Conservation (phyloP, 2,888 invertebrate genomes). For the Cynaeus angustus region DNA sequence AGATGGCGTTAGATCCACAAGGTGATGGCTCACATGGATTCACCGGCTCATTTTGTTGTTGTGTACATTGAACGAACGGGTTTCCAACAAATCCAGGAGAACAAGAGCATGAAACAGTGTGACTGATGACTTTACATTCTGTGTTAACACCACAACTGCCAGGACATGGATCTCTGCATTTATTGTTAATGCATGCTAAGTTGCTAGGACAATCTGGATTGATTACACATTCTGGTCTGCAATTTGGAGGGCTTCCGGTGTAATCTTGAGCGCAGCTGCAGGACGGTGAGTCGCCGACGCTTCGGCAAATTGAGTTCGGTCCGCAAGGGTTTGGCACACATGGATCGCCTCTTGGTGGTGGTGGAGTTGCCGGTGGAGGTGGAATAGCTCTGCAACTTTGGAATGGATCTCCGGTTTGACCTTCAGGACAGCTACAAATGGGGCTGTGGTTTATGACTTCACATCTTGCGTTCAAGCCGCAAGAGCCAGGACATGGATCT, state of each 20-base stretch:
- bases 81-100: slow-evolving; percentile 85
- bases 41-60: slow-evolving; percentile 74
- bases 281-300: slow-evolving; percentile 78
- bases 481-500: slow-evolving; percentile 75
- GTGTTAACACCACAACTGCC: slow-evolving; percentile 87
- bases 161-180: slow-evolving; percentile 88
- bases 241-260: slow-evolving; percentile 86
- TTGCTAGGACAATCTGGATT: slow-evolving; percentile 87
- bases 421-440: slow-evolving; percentile 74
- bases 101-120: slow-evolving; percentile 88
- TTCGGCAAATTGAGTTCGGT: slow-evolving; percentile 83
- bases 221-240: slow-evolving; percentile 87
- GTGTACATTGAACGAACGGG: slow-evolving; percentile 86
- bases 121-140: slow-evolving; percentile 85
- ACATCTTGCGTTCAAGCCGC: slow-evolving; percentile 74
- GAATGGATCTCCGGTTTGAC: slow-evolving; percentile 86
- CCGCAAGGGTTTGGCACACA: slow-evolving; percentile 89
- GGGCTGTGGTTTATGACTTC: slow-evolving; percentile 75
- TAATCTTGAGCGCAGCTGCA: slow-evolving; percentile 87
- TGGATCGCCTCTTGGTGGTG: slow-evolving; percentile 73
- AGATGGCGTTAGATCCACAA: slow-evolving; percentile 89
- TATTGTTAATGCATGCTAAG: slow-evolving; percentile 86
- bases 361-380: slow-evolving; percentile 67
- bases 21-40: slow-evolving; percentile 91
- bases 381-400: slow-evolving; percentile 80